phyloP scores from a whole-genome alignment of 2,113 vertebrate species.

The Gallinago media region DNA sequence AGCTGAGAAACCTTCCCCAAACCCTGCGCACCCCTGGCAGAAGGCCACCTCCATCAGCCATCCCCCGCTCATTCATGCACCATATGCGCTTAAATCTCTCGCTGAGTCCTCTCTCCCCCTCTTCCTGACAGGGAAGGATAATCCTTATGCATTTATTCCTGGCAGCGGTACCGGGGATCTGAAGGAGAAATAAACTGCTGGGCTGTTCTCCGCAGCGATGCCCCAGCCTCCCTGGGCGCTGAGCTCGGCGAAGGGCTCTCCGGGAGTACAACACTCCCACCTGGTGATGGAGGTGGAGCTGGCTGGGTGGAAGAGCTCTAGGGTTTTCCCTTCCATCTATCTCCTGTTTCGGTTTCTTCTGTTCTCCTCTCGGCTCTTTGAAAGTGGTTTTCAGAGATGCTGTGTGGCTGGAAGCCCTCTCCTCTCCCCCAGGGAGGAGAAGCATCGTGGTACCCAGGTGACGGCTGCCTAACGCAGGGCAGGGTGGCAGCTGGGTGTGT shows the following conservation, averaged over 20 bases:
- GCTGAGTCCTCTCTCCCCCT: conserved; percentile 1
- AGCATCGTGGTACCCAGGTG: background rate
- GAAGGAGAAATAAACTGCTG: conserved; percentile 46
- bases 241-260: background rate
- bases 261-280: conserved; percentile 68
- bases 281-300: conserved; percentile 63
- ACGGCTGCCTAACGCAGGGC: background rate
- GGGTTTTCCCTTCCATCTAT: background rate
- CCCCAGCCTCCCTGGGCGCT: background rate
- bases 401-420: background rate
- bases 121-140: conserved; percentile 43
- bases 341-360: background rate
- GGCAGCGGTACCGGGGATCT: background rate
- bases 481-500: rapidly evolving
- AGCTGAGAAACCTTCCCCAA: conserved; percentile 15
- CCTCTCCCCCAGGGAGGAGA: background rate
- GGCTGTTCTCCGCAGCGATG: background rate
- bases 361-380: background rate
- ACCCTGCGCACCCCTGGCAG: conserved; percentile 25
- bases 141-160: conserved; percentile 71
- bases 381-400: background rate
- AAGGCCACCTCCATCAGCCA: conserved; percentile 17
- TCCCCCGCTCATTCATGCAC: conserved; percentile 28
- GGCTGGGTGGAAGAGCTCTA: background rate
- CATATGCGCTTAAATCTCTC: conserved; percentile 29